Conservation (phyloP, 2,113 vertebrate genomes). For the Erinaceus europaeus region DNA sequence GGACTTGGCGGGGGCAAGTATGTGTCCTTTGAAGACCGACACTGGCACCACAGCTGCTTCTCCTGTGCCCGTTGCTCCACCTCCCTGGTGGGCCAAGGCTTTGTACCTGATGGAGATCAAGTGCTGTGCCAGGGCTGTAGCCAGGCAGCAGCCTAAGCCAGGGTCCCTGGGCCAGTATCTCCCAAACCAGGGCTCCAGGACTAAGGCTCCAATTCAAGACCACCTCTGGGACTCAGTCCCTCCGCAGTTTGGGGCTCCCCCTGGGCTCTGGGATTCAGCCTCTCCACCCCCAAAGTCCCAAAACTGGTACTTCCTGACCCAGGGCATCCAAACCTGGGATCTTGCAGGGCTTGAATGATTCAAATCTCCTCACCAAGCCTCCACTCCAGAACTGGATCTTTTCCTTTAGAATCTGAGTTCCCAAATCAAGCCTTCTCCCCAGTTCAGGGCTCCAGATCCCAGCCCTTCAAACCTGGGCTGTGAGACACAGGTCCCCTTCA, state of each 20-base stretch:
- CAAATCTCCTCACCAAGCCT: background rate
- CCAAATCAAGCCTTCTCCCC: background rate
- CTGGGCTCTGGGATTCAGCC: constrained; percentile 31
- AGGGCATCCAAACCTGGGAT: background rate
- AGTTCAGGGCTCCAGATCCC: background rate
- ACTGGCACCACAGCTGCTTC: constrained; percentile 99
- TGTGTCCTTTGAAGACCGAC: constrained; percentile 97
- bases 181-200: constrained; percentile 22
- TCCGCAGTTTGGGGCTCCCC: background rate
- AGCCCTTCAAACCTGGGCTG: background rate
- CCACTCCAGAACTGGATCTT: background rate
- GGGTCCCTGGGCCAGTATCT: constrained; percentile 30
- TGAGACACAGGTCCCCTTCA: background rate
- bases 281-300: background rate
- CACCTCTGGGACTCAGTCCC: background rate
- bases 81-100: constrained; percentile 95
- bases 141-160: constrained; percentile 86
- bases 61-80: constrained; percentile 92
- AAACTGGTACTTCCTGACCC: constrained; percentile 21
- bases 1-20: constrained; percentile 98
- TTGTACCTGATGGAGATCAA: constrained; percentile 91
- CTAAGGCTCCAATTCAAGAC: constrained; percentile 1
- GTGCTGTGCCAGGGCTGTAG: constrained; percentile 96
- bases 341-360: background rate
- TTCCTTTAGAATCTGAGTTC: background rate